Evolutionary conservation across 2,888 invertebrate genomes (phyloP).

Genomic region (Ashinkailepas kermadecensis): DNA sequence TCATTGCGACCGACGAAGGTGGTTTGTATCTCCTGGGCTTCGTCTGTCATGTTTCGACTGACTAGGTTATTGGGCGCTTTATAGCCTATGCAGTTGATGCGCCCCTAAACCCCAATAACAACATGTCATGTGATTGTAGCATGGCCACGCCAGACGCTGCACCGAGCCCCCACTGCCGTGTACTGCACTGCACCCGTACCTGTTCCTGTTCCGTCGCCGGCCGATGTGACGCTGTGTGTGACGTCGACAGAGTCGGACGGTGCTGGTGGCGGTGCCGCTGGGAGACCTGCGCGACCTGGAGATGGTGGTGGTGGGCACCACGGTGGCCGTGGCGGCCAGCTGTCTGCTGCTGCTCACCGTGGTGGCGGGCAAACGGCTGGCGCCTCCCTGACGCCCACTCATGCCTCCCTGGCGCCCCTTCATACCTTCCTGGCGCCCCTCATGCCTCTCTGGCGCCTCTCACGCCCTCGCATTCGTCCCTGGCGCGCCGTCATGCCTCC

Average conservation of each 20-base stretch:
- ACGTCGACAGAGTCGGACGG: not conserved
- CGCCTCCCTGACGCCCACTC: not conserved
- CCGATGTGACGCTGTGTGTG: not conserved
- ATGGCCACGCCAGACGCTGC: not conserved
- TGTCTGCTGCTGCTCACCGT: not conserved
- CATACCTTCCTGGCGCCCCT: too few relatives aligned
- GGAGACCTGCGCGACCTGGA: not conserved
- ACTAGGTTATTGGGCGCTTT: not conserved
- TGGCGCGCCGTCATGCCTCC: too few relatives aligned
- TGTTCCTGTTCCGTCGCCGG: not conserved
- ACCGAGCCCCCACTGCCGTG: not conserved
- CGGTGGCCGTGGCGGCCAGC: not conserved
- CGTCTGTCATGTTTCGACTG: not conserved
- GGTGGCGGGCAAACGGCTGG: not conserved
- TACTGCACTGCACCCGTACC: not conserved
- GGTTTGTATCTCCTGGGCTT: too few relatives aligned
- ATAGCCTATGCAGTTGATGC: not conserved
- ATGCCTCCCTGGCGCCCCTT: too few relatives aligned
- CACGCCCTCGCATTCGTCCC: too few relatives aligned
- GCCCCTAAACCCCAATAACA: not conserved
- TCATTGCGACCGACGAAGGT: too few relatives aligned
- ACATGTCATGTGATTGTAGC: too few relatives aligned
- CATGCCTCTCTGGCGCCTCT: too few relatives aligned
- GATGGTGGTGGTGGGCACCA: slow-evolving; percentile 1
- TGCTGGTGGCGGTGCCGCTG: not conserved